Base-by-base conservation (phyloP, 2,797 vertebrate genomes). In the Hapalemur alaotrensis region DNA sequence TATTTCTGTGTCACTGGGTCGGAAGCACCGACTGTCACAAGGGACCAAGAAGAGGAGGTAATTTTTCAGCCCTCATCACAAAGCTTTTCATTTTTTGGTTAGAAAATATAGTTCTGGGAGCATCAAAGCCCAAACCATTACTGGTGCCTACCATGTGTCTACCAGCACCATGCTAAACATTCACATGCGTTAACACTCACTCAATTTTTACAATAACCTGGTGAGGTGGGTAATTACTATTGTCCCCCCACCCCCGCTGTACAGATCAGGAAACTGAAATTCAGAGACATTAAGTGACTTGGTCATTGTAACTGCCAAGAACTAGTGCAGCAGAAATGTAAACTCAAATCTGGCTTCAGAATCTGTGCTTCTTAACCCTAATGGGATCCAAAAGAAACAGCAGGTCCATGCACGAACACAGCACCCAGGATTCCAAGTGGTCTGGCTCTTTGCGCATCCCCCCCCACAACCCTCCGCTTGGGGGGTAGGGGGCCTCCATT, bases 41-140 rank as follows among this genome's bases (percentile, higher is more conserved):
- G 59, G 41, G 32, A 63, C 7, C 7, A 41, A 75, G 38, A 63
- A 50, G 32, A 69, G 12, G 13, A 12, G 48, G 59, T 63, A 12
- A 35, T 43, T 28, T 93, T 38, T 70, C 52, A 79, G 88, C 15
- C n/a, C 38, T 90, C 0, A 12, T 10, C 78, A 88, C 38, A 59
- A 81, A 91, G 17, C 14, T 79, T 88, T 92, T 83, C 75, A 81
- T 43, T 23, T 78, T 95, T 48, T 85, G 61, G 54, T 76, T 67
- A 87, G 2, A 52, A 93, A 97, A 46, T 10, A 81, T 14, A 88
- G 80, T 32, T 88, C 61, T 81, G 85, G 11, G 25, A 57, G 48
- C 63, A 52, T 48, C 32, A 84, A 84, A 95, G 41, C 61, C 87
- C 32, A 81, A 52, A 73, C 18, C 1, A 5, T 25, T 23, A 52